Evolutionary conservation across 2,888 invertebrate genomes (phyloP).

Genomic region (Perizoma affinitatum): DNA sequence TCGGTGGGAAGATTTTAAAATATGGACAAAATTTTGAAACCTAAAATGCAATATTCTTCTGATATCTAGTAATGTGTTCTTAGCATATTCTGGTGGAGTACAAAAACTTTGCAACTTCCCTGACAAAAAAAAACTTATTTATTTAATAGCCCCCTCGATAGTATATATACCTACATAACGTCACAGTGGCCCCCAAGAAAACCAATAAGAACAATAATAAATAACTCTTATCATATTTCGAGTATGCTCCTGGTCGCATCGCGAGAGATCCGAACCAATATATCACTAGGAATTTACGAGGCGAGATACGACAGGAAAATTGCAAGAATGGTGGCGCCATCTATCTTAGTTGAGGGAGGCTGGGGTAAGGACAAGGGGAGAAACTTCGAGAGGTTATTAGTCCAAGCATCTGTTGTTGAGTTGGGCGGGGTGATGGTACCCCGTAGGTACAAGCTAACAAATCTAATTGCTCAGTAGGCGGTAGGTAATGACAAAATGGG

Average conservation of each 20-base stretch:
- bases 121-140: too few species aligned
- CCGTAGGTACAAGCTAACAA: slow-evolving; percentile 83
- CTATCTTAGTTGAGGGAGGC: slow-evolving; percentile 90
- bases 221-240: slow-evolving; percentile 85
- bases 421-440: slow-evolving; percentile 81
- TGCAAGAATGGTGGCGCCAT: slow-evolving; percentile 96
- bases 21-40: background rate
- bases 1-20: slow-evolving; percentile 27
- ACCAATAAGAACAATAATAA: slow-evolving; percentile 85
- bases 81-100: too few species aligned
- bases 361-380: slow-evolving; percentile 70
- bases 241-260: slow-evolving; percentile 84
- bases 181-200: slow-evolving; percentile 72
- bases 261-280: slow-evolving; percentile 87
- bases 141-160: slow-evolving; percentile 48
- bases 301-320: slow-evolving; percentile 96
- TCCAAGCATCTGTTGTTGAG: slow-evolving; percentile 85
- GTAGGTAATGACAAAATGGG: slow-evolving; percentile 78
- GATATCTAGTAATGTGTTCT: too few species aligned
- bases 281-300: slow-evolving; percentile 94
- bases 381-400: slow-evolving; percentile 85
- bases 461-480: slow-evolving; percentile 84
- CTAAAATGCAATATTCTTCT: background rate
- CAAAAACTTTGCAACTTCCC: too few species aligned
- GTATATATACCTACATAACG: slow-evolving; percentile 56